Evolutionary conservation across 2,888 invertebrate genomes (phyloP).

Genomic region (Pedicia rivosa): DNA sequence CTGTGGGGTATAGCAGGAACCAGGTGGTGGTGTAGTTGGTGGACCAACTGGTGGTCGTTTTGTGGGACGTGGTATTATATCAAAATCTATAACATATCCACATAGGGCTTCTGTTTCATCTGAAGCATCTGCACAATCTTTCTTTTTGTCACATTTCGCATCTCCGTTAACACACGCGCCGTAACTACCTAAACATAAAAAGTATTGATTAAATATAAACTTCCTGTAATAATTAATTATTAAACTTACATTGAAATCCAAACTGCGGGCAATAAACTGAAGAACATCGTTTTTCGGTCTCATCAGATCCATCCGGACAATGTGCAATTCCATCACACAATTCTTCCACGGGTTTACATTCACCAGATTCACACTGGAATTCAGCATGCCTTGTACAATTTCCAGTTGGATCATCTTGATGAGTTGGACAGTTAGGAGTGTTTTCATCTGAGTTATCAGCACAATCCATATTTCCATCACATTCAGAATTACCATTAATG

Average conservation of each 20-base stretch:
- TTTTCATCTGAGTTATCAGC: constrained; percentile 10
- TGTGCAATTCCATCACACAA: constrained; percentile 27
- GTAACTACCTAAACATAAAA: constrained; percentile 23
- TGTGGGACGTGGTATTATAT: background rate
- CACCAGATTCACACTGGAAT: constrained; percentile 13
- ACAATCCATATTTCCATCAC: constrained; percentile 18
- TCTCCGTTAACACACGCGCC: constrained; percentile 42
- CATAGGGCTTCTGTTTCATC: constrained; percentile 10
- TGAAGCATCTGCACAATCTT: constrained; percentile 12
- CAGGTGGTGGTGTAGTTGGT: background rate
- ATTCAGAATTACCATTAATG: constrained; percentile 35
- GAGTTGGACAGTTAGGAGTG: constrained; percentile 5
- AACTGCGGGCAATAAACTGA: constrained; percentile 14
- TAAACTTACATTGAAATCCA: constrained; percentile 17
- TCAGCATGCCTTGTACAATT: constrained; percentile 11
- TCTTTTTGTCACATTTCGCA: constrained; percentile 28
- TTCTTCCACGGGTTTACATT: constrained; percentile 13
- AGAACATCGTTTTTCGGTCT: constrained; percentile 14
- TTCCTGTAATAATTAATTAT: no score
- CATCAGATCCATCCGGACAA: constrained; percentile 18
- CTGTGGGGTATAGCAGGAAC: background rate
- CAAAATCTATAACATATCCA: constrained; percentile 3
- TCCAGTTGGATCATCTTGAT: constrained; percentile 4
- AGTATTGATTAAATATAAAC: no score
- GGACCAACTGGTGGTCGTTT: background rate